These are phyloP conservation scores for Caenorhabditis auriculariae DNA, from an alignment of 2,888 invertebrate genomes.

Conservation along the genomic window DNA sequence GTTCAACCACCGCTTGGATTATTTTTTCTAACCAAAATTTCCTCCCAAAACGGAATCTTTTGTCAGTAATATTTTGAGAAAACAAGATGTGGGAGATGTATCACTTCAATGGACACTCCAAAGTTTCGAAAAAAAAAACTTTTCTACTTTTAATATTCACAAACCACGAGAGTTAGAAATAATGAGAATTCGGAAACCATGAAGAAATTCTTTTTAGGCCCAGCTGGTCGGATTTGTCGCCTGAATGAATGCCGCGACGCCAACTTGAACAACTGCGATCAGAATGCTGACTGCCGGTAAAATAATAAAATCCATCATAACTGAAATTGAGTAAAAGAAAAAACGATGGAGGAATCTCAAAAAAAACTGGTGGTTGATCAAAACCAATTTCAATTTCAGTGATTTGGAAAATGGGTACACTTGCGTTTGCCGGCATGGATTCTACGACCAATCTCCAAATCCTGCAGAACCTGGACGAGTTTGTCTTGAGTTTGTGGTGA, in stretches of 20 bases:
- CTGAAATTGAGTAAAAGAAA: too few species aligned
- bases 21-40: too few species aligned
- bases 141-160: background rate
- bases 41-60: too few species aligned
- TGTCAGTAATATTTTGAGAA: too few species aligned
- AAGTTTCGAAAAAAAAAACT: background rate
- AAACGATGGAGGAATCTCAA: too few species aligned
- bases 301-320: too few species aligned
- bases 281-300: slow-evolving; percentile 54
- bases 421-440: slow-evolving; percentile 53
- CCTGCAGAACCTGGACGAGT: slow-evolving; percentile 51
- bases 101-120: too few species aligned
- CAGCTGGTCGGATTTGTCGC: slow-evolving; percentile 56
- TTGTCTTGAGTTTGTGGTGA: slow-evolving; percentile 48
- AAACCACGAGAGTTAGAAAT: background rate
- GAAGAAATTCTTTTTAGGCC: slow-evolving; percentile 1
- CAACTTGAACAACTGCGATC: slow-evolving; percentile 53
- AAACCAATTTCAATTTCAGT: too few species aligned
- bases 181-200: too few species aligned
- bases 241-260: slow-evolving; percentile 56
- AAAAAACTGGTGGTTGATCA: too few species aligned
- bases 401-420: slow-evolving; percentile 57
- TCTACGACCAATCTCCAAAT: slow-evolving; percentile 58
- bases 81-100: too few species aligned
- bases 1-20: too few species aligned